Evolutionary conservation across 30 jellyfish, hydroid and myxozoan species (phyloP), one percentile per base, ranked within the genome.

Genomic region (Clytia hemisphaerica): DNA sequence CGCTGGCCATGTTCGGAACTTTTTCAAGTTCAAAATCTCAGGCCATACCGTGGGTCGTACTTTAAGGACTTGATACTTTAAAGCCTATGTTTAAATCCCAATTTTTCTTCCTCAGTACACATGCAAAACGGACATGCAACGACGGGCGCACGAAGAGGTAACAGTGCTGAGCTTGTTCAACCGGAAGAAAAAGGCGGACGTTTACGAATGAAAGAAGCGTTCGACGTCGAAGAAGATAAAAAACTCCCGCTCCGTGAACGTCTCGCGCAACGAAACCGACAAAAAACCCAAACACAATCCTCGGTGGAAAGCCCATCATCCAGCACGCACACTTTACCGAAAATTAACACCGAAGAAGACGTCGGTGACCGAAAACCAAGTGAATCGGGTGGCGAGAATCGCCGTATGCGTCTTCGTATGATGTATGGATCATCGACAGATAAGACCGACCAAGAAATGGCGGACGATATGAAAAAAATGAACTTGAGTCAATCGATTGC

Each of bases 381-480:
- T 60, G 99, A 91, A 37, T 49, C 87, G n/a, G 94, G 95, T 55
- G 93, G 73, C 75, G 94, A 93, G 45, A 83, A 91, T 31, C 81
- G 81, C 57, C 92, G 99, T 33, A 82, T 57, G 80, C 76, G 75
- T 88, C 40, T 91, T 37, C 95, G 99, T 64, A 91, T 82, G 99
- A 83, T 91, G 80, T 91, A 91, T 75, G 94, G 94, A 2, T 88
- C 71, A 25, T 91, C 99, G 44, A 75, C 83, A 32, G 99, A 91
- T 27, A 91, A 91, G 45, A 45, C 88, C 31, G 99, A 91, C 30
- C 48, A 71, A 22, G 99, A 91, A 32, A 67, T 72, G 10, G 67
- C 90, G 28, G 80, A 71, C 37, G 97, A 88, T 4, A 28, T 92
- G 37, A 75, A 65, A 54, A 91, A 77, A 64, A 29, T 65, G 45